Percentiles rank a stretch among this genome's conserved stretches.
Evolutionary conservation across 2,113 vertebrate species (phyloP).

Genomic region (Chascanopsetta lugubris): DNA sequence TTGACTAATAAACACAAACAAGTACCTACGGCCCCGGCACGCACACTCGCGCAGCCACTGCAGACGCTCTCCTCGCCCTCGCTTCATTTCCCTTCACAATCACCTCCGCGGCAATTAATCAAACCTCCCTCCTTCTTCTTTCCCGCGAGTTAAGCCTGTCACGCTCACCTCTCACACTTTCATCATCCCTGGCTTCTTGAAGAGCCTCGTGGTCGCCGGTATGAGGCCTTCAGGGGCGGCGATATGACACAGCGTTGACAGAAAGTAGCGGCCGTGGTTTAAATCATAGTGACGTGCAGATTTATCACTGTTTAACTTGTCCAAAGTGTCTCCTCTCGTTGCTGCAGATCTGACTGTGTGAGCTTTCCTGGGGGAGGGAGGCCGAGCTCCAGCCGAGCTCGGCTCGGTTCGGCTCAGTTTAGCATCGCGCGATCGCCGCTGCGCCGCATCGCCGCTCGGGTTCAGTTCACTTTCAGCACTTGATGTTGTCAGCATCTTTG

Average conservation of each 20-base stretch:
- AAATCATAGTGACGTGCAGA: constrained; percentile 80
- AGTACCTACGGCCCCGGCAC: constrained; percentile 10
- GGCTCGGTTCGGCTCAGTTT: constrained; percentile 39
- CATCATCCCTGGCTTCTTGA: constrained; percentile 72
- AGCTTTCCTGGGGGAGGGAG: constrained; percentile 60
- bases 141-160: constrained; percentile 72
- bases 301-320: constrained; percentile 83
- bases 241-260: constrained; percentile 76
- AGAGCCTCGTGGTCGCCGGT: constrained; percentile 70
- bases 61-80: constrained; percentile 44
- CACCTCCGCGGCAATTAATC: constrained; percentile 79
- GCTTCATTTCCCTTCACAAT: constrained; percentile 63
- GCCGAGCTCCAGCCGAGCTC: constrained; percentile 40
- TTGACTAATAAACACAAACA: constrained; percentile 12
- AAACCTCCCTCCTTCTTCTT: constrained; percentile 66
- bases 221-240: constrained; percentile 67
- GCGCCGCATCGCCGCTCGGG: neutral
- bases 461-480: constrained; percentile 13
- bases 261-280: constrained; percentile 71
- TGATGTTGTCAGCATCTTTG: constrained; percentile 2
- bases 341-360: constrained; percentile 76
- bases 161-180: constrained; percentile 77
- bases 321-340: constrained; percentile 79
- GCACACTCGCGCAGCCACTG: constrained; percentile 44
- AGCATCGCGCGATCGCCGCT: constrained; percentile 11